phyloP scores from a whole-genome alignment of 1,140 invertebrate species.

The Diuraphis noxia region DNA sequence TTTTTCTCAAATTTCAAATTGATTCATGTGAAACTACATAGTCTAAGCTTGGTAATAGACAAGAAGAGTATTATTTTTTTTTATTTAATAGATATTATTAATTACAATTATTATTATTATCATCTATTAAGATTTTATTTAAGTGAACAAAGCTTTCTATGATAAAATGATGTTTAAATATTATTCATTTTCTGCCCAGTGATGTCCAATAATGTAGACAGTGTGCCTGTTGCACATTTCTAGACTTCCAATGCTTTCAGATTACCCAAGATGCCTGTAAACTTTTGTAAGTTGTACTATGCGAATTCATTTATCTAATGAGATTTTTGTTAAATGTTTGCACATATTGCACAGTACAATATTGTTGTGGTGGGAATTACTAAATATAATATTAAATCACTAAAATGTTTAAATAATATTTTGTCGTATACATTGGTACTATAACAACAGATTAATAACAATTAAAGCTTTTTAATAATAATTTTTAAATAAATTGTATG shows the following conservation, averaged over 20 bases:
- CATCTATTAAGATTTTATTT: background rate
- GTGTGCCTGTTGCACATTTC: background rate
- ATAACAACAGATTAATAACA: background rate
- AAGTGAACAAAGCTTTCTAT: background rate
- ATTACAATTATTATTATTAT: background rate
- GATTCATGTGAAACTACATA: background rate
- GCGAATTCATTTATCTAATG: constrained; percentile 7
- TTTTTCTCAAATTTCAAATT: constrained; percentile 20
- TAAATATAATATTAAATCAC: constrained; percentile 23
- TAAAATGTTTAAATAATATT: background rate
- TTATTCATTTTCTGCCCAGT: constrained; percentile 20
- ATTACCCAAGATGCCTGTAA: background rate
- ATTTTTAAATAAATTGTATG: background rate
- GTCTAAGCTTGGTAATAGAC: background rate
- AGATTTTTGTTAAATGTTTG: constrained; percentile 26
- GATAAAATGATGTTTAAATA: constrained; percentile 4
- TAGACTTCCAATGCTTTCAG: constrained; percentile 30
- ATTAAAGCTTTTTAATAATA: background rate
- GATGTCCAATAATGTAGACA: background rate
- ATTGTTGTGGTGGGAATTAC: constrained; percentile 20
- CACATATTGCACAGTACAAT: constrained; percentile 14
- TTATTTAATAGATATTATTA: background rate
- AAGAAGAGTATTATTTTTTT: background rate
- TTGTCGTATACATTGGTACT: background rate
- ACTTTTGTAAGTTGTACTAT: constrained; percentile 10